Percentiles rank a stretch among this genome's conserved stretches.
Evolutionary conservation across 2,888 invertebrate species (phyloP).

Genomic region (Orthosia cruda): DNA sequence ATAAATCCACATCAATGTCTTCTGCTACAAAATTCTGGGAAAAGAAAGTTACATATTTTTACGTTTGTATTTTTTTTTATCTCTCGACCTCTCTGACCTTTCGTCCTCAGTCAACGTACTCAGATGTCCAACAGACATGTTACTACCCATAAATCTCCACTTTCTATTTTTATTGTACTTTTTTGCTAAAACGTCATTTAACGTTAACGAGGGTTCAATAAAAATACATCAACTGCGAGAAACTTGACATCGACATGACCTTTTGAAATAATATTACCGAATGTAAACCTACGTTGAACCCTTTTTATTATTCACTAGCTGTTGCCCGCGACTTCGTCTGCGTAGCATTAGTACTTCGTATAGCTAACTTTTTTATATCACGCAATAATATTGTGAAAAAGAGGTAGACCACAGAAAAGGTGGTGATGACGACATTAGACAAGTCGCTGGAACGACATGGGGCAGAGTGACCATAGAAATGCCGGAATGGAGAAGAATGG

Average conservation of each 20-base stretch:
- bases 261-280: slow-evolving; percentile 43
- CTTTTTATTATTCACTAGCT: slow-evolving; percentile 8
- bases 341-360: too few species aligned
- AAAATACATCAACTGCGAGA: slow-evolving; percentile 50
- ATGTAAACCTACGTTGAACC: slow-evolving; percentile 1
- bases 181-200: slow-evolving; percentile 57
- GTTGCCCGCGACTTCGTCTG: too few species aligned
- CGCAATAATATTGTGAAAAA: too few species aligned
- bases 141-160: slow-evolving; percentile 53
- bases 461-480: too few species aligned
- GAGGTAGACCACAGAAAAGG: too few species aligned
- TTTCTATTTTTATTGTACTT: slow-evolving; percentile 51
- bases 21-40: background rate
- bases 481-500: too few species aligned
- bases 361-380: too few species aligned
- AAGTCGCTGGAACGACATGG: too few species aligned
- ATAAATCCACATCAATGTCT: background rate
- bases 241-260: slow-evolving; percentile 33
- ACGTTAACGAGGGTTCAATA: slow-evolving; percentile 58
- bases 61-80: background rate
- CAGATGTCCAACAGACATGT: slow-evolving; percentile 40
- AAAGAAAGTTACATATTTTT: slow-evolving; percentile 17
- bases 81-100: slow-evolving; percentile 46
- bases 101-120: slow-evolving; percentile 41
- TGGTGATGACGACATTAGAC: too few species aligned